These are phyloP conservation scores for Gallinago stenura DNA, from an alignment of 2,797 vertebrate genomes.

Conservation along the genomic window DNA sequence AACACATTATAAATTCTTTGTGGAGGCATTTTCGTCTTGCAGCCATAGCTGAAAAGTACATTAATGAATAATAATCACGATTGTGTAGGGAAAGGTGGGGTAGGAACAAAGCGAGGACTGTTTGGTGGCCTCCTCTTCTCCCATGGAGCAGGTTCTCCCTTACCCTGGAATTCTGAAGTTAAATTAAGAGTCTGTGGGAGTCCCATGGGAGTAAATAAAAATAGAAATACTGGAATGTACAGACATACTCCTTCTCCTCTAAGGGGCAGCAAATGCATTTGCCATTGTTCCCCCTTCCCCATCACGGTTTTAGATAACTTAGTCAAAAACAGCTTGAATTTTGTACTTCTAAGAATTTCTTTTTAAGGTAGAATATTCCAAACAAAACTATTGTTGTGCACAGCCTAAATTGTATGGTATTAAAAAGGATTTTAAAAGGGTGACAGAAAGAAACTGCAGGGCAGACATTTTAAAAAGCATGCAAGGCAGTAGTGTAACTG, in stretches of 20 bases:
- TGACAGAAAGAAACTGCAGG: neutral
- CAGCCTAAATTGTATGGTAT: neutral
- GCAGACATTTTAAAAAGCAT: neutral
- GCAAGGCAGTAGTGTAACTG: neutral
- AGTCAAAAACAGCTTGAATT: neutral
- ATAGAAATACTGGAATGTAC: neutral
- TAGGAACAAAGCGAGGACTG: conserved; percentile 16
- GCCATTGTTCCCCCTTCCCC: neutral
- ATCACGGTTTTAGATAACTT: neutral
- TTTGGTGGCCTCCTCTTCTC: neutral
- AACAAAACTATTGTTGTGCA: neutral
- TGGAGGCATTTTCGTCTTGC: conserved; percentile 67
- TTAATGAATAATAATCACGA: conserved; percentile 9
- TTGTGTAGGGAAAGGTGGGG: conserved; percentile 65
- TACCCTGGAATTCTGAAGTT: neutral
- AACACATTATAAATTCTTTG: conserved; percentile 64
- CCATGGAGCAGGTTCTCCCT: neutral
- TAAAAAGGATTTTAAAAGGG: neutral
- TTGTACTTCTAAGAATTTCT: neutral
- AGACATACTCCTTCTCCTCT: neutral
- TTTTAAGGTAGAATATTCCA: neutral
- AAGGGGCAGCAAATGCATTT: neutral
- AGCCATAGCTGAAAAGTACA: conserved; percentile 5
- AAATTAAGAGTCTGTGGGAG: neutral
- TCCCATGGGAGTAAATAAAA: neutral